A percentile compares a stretch with the other conserved stretches of the same genome.
These are phyloP conservation scores for Sarcophaga peregrina DNA, from an alignment of 1,140 invertebrate genomes.

Conservation along the genomic window DNA sequence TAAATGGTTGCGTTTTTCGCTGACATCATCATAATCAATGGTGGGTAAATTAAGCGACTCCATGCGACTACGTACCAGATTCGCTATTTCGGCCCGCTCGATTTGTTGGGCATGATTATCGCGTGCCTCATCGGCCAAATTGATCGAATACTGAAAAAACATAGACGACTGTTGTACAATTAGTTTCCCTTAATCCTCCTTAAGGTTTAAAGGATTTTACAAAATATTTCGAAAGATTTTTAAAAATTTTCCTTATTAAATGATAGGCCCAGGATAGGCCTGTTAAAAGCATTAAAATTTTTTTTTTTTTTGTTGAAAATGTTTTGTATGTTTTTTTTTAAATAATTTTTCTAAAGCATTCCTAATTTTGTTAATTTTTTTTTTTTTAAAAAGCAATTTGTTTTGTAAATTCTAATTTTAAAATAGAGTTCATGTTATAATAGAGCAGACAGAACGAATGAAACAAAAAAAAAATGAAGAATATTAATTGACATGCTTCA, in stretches of 20 bases:
- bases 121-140: conserved; percentile 82
- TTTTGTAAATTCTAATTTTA: background rate
- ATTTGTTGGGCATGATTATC: conserved; percentile 90
- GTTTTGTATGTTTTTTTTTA: conserved; percentile 15
- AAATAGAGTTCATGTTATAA: background rate
- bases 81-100: conserved; percentile 94
- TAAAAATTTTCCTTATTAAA: too few species aligned
- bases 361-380: background rate
- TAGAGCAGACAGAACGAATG: background rate
- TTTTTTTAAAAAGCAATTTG: background rate
- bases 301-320: background rate
- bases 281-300: too few species aligned
- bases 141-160: conserved; percentile 79
- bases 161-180: conserved; percentile 49
- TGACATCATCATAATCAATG: conserved; percentile 92
- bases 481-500: conserved; percentile 10
- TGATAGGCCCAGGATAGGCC: too few species aligned
- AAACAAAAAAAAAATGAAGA: background rate
- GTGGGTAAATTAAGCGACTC: conserved; percentile 89
- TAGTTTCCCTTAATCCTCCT: conserved; percentile 38
- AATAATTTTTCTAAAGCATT: conserved; percentile 5
- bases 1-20: conserved; percentile 89
- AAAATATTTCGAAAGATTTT: background rate
- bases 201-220: background rate
- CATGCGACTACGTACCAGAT: conserved; percentile 93